phyloP scores from a whole-genome alignment of 2,113 vertebrate species.

The Noctilio leporinus region DNA sequence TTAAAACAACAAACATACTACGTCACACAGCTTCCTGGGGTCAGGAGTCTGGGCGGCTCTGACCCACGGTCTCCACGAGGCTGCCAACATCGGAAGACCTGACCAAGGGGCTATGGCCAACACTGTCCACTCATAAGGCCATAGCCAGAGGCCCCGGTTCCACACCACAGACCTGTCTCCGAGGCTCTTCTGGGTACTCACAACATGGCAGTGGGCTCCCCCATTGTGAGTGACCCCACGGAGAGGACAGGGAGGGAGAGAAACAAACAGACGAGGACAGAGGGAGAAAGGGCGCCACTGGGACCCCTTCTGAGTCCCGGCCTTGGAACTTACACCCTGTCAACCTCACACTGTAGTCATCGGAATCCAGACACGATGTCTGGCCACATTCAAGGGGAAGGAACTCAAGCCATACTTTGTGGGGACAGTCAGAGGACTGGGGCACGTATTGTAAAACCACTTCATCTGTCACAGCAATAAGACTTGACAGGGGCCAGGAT shows the following conservation, averaged over 20 bases:
- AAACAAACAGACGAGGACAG: neutral
- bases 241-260: rapidly evolving
- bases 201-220: neutral
- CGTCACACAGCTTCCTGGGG: neutral
- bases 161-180: rapidly evolving
- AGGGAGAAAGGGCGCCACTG: neutral
- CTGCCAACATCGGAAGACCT: neutral
- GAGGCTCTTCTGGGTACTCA: neutral
- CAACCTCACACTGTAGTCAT: too few species aligned
- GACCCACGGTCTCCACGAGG: rapidly evolving
- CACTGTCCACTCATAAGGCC: neutral
- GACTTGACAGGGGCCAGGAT: neutral
- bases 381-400: rapidly evolving
- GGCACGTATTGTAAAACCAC: neutral
- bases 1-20: too few species aligned
- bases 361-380: neutral
- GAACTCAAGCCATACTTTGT: neutral
- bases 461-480: rapidly evolving
- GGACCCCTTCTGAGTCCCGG: neutral
- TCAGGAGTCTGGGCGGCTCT: neutral
- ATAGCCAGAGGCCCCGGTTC: rapidly evolving
- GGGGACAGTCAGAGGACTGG: neutral
- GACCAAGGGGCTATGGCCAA: neutral
- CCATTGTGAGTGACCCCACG: rapidly evolving
- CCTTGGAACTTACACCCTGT: neutral